These are phyloP conservation scores for Drosophila santomea DNA, from an alignment of 1,140 invertebrate genomes.

Conservation along the genomic window DNA sequence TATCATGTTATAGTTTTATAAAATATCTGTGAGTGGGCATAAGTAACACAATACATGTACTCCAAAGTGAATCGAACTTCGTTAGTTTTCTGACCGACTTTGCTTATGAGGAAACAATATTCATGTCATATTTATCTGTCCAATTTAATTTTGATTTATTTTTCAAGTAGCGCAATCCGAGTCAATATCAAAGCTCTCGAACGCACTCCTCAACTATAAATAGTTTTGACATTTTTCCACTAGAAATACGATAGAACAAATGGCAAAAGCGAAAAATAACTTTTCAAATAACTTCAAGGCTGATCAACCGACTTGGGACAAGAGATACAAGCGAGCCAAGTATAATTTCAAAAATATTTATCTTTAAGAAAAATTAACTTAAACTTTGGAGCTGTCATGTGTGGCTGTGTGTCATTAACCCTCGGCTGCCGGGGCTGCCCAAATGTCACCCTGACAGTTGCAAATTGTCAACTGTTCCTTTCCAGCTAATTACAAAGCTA, in stretches of 20 bases:
- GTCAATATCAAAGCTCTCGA: conserved; percentile 45
- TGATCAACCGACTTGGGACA: conserved; percentile 14
- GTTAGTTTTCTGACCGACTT: conserved; percentile 4
- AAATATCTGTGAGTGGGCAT: too few relatives aligned
- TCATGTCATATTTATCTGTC: conserved; percentile 9
- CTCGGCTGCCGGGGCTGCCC: conserved; percentile 15
- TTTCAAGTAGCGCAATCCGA: conserved; percentile 31
- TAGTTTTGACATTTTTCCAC: conserved; percentile 50
- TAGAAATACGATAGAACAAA: conserved; percentile 28
- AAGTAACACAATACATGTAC: neutral
- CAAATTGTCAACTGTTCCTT: conserved; percentile 56
- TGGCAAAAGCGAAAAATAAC: conserved; percentile 29
- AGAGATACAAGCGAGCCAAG: conserved; percentile 5
- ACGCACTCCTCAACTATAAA: conserved; percentile 35
- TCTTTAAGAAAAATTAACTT: conserved; percentile 59
- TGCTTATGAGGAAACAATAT: conserved; percentile 11
- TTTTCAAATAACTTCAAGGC: conserved; percentile 45
- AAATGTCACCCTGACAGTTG: conserved; percentile 62
- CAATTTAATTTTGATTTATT: conserved; percentile 34
- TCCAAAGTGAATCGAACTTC: conserved; percentile 5
- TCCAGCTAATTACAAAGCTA: conserved; percentile 59
- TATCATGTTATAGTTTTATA: too few relatives aligned
- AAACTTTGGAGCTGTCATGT: conserved; percentile 55
- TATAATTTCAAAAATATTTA: conserved; percentile 44
- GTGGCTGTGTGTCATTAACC: conserved; percentile 38